Evolutionary conservation across 2,113 vertebrate species (phyloP).

Genomic region (Panthera leo): DNA sequence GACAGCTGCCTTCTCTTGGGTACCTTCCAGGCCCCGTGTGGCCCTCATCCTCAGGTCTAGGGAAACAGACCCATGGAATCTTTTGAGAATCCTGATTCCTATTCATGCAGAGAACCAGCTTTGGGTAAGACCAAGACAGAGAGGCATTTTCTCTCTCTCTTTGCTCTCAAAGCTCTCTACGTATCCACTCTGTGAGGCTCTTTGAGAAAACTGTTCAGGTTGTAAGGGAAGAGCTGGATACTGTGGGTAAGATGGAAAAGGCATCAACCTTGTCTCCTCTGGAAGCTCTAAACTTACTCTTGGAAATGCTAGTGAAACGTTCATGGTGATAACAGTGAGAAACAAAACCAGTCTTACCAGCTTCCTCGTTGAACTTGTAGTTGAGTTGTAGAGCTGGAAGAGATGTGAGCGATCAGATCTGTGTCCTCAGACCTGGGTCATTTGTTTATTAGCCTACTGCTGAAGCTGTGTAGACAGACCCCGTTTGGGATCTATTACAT

Average conservation of each 20-base stretch:
- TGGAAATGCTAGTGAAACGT: not conserved
- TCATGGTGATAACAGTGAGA: not conserved
- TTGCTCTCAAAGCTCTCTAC: not conserved
- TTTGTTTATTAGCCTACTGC: not conserved
- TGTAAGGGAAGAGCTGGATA: not conserved
- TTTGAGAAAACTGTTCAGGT: not conserved
- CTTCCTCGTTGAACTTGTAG: not conserved
- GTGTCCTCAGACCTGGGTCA: not conserved
- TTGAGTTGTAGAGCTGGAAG: not conserved
- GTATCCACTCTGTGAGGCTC: not conserved
- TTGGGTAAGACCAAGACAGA: not conserved
- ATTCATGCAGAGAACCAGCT: not conserved
- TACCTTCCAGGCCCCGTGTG: not conserved
- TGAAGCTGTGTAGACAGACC: not conserved
- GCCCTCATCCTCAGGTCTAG: not conserved
- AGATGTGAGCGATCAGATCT: not conserved
- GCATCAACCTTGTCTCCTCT: not conserved
- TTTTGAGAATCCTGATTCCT: not conserved
- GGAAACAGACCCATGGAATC: not conserved
- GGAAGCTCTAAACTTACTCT: not conserved
- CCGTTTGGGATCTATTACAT: not conserved
- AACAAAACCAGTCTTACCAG: not conserved
- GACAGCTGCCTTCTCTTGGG: not conserved
- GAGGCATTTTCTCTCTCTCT: not conserved
- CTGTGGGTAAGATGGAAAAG: not conserved